phyloP scores from a whole-genome alignment of 1,140 invertebrate genomes.

The Drosophila persimilis region DNA sequence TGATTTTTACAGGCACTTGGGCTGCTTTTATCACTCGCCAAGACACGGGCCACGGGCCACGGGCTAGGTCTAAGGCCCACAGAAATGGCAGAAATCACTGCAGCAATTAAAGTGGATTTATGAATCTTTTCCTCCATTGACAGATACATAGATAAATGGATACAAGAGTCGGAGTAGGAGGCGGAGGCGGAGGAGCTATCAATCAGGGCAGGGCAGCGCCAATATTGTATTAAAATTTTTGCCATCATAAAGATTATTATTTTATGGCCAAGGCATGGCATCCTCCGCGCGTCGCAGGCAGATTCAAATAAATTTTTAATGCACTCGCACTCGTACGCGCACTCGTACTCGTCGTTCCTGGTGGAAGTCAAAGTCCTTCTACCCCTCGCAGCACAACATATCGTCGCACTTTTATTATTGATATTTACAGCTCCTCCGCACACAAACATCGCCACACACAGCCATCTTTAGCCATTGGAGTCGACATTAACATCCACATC shows the following conservation, averaged over 20 bases:
- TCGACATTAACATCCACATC: no score
- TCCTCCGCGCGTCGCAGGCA: slow-evolving; percentile 70
- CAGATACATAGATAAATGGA: slow-evolving; percentile 47
- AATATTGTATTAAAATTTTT: slow-evolving; percentile 80
- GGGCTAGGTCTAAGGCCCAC: slow-evolving; percentile 5
- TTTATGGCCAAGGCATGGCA: slow-evolving; percentile 51
- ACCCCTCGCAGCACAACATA: no score
- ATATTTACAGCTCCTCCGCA: slow-evolving; percentile 65
- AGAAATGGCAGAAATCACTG: slow-evolving; percentile 63
- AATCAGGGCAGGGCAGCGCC: slow-evolving; percentile 26
- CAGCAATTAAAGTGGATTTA: slow-evolving; percentile 80
- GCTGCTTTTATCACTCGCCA: slow-evolving; percentile 52
- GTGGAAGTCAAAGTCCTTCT: slow-evolving; percentile 3
- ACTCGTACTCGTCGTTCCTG: slow-evolving; percentile 34
- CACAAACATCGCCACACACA: slow-evolving; percentile 12
- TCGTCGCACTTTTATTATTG: slow-evolving; percentile 79
- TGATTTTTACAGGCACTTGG: slow-evolving; percentile 68
- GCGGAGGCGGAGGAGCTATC: slow-evolving; percentile 7
- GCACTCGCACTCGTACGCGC: slow-evolving; percentile 47
- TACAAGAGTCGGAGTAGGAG: slow-evolving; percentile 17
- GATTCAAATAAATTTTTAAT: slow-evolving; percentile 81
- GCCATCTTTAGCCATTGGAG: no score
- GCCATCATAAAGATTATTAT: slow-evolving; percentile 81
- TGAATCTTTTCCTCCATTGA: slow-evolving; percentile 61
- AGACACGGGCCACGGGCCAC: slow-evolving; percentile 60